Conservation (phyloP, 2,888 invertebrate species). For the Rhingia rostrata region DNA sequence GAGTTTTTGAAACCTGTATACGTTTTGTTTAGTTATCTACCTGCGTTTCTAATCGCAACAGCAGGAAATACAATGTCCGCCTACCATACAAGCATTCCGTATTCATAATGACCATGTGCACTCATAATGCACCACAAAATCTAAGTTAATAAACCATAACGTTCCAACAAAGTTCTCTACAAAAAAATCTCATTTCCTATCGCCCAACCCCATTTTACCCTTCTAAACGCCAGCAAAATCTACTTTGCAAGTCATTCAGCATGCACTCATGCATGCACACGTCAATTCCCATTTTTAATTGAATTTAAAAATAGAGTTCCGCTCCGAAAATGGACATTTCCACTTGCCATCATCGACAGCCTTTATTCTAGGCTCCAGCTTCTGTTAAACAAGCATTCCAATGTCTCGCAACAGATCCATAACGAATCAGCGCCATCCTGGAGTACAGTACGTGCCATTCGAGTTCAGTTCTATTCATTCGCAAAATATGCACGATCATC, state of each 20-base stretch:
- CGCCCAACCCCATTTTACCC: conserved; percentile 22
- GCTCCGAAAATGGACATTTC: conserved; percentile 53
- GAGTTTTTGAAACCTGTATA: too few relatives aligned
- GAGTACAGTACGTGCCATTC: conserved; percentile 19
- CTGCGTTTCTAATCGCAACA: too few relatives aligned
- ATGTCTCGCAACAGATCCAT: neutral
- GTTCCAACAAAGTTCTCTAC: neutral
- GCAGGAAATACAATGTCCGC: too few relatives aligned
- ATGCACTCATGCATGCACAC: conserved; percentile 47
- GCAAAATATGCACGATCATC: conserved; percentile 40
- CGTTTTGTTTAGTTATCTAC: too few relatives aligned
- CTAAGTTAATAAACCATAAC: neutral
- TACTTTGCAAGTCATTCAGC: conserved; percentile 23
- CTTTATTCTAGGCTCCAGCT: neutral
- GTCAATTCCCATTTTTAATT: conserved; percentile 48
- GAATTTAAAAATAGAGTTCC: conserved; percentile 58
- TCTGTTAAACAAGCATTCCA: conserved; percentile 30
- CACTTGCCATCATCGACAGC: conserved; percentile 34
- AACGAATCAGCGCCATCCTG: conserved; percentile 8
- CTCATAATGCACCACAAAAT: conserved; percentile 40
- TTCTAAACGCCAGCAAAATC: conserved; percentile 8
- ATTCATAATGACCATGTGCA: conserved; percentile 34
- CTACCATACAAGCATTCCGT: conserved; percentile 1
- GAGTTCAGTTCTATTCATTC: conserved; percentile 50
- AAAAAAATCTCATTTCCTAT: conserved; percentile 14